Evolutionary conservation across 2,888 invertebrate genomes (phyloP), one percentile per base, ranked within the genome.

Genomic region (Listrodromus nycthemerus): DNA sequence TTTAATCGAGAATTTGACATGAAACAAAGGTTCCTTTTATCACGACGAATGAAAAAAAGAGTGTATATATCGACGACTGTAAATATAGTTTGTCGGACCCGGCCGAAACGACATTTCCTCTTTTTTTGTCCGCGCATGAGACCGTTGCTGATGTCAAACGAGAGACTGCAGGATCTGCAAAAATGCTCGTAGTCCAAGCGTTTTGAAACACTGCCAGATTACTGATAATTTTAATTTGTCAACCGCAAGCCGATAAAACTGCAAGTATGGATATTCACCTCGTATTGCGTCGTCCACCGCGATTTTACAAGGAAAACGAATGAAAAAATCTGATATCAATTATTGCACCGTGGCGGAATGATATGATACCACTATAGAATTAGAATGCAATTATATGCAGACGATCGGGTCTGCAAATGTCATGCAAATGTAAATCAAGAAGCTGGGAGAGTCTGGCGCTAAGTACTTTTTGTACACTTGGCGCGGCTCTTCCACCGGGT

Each of bases 151-250:
- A 80, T 77, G 75, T 69, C 70, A 83, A 30, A 65, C 27, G 33
- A 19, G 52, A 19, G 21, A 65, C 48, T 75, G 58, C 55, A 45
- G 55, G 50, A 41, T 79, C 10, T 48, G 73, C 41, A 66, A 67
- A 73, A 81, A 81, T 76, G 50, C 77, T 33, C 41, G 63, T 75
- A 79, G 75, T 83, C 75, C 79, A 37, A 55, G 74, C 55, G 63
- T 83, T 83, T 75, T 58, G 41, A 55, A 55, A 30, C 61, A 70
- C 74, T 48, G 75, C 75, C 75, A 65, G 71, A 79, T 66, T 74
- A 55, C 79, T 27, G 55, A 70, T 58, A 58, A 79, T 75, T 65
- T 75, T 83, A 74, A 70, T 79, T 74, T 65, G 70, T 65, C 37
- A 65, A 21, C 50, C 71, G 50, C 45, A 45, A 58, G 41, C 27